These are phyloP conservation scores for Sebastiscus tertius DNA, from an alignment of 2,797 vertebrate species.

Conservation along the genomic window DNA sequence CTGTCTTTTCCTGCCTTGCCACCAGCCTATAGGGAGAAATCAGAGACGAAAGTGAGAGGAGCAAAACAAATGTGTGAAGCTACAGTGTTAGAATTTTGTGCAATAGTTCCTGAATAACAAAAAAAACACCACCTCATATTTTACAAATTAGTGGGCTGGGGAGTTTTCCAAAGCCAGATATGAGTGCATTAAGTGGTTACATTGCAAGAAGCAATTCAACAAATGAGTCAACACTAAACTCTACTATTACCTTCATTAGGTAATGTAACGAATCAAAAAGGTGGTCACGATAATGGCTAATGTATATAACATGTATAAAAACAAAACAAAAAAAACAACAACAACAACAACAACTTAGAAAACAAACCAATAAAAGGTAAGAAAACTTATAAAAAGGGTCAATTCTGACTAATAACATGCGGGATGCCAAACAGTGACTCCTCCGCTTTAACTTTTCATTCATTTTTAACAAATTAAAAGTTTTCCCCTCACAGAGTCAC, in stretches of 20 bases:
- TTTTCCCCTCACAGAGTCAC: not conserved
- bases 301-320: accelerated
- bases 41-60: not conserved
- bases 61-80: not conserved
- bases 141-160: accelerated
- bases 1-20: conserved; percentile 98
- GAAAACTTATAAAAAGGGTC: accelerated
- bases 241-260: too few species aligned
- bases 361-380: accelerated
- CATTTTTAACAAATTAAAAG: not conserved
- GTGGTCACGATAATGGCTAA: accelerated
- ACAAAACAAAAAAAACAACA: not conserved
- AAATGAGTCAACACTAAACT: too few species aligned
- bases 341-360: too few species aligned
- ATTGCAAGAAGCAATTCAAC: not conserved
- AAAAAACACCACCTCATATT: not conserved
- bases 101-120: not conserved
- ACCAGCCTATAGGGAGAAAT: conserved; percentile 85
- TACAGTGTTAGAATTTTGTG: accelerated
- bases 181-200: accelerated
- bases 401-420: not conserved
- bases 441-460: conserved; percentile 10
- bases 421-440: not conserved
- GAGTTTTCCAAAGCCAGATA: not conserved
- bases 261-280: conserved; percentile 21